Conservation (phyloP, 37 sponge, comb jelly and placozoan genomes). For the Mnemiopsis leidyi region DNA sequence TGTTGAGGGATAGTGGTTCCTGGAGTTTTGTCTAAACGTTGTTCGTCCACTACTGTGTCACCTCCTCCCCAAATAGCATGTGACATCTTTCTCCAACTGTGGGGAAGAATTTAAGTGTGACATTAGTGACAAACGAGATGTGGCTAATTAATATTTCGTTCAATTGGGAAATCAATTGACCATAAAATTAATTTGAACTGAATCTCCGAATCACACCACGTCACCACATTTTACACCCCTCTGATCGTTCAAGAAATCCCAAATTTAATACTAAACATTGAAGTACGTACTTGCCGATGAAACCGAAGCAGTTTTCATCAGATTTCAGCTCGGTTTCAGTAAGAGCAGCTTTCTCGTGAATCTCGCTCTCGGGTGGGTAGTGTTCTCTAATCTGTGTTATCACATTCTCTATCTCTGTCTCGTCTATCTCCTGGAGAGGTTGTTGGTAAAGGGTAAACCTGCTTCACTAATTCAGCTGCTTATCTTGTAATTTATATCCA, state of each 20-base stretch:
- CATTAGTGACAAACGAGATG: background rate
- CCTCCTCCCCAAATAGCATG: slow-evolving; percentile 31
- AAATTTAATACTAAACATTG: too few relatives aligned
- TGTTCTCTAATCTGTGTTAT: background rate
- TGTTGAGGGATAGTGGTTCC: slow-evolving; percentile 60
- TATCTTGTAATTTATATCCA: too few relatives aligned
- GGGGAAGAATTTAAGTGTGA: background rate
- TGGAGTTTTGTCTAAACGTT: slow-evolving; percentile 3
- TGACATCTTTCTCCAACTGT: slow-evolving; percentile 52
- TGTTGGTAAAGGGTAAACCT: background rate
- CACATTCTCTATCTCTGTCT: slow-evolving; percentile 14
- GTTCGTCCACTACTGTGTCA: slow-evolving; percentile 5
- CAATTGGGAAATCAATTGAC: too few relatives aligned
- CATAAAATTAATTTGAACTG: too few relatives aligned
- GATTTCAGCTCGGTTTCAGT: slow-evolving; percentile 53
- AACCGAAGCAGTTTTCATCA: slow-evolving; percentile 64
- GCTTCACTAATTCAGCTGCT: background rate
- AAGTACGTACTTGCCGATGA: slow-evolving; percentile 61
- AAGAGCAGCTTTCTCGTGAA: slow-evolving; percentile 22
- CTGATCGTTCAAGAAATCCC: too few relatives aligned
- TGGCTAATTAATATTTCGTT: too few relatives aligned
- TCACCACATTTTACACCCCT: too few relatives aligned
- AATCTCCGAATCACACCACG: too few relatives aligned
- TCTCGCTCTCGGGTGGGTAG: background rate
- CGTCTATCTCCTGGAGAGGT: slow-evolving; percentile 28